A percentile compares a stretch with the other conserved stretches of the same genome.
phyloP scores from a whole-genome alignment of 1,140 invertebrate genomes.

The Platyscapa corneri region DNA sequence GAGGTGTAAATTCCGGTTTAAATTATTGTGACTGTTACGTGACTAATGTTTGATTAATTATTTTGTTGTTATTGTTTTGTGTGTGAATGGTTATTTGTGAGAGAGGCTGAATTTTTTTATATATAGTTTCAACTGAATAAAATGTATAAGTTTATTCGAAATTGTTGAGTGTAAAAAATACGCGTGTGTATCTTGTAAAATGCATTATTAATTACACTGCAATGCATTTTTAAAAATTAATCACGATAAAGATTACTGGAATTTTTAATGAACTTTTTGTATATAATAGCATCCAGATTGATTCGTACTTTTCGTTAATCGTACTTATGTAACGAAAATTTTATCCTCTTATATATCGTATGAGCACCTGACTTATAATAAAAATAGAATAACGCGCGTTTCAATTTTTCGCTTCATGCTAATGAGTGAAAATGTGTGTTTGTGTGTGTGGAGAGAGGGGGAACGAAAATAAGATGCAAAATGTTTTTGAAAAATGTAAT shows the following conservation, averaged over 20 bases:
- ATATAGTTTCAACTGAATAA: constrained; percentile 33
- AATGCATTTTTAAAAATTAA: constrained; percentile 36
- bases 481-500: constrained; percentile 11
- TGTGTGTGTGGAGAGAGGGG: neutral
- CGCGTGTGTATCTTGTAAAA: constrained; percentile 20
- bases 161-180: constrained; percentile 22
- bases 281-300: constrained; percentile 37
- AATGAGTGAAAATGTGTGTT: neutral
- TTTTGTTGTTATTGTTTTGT: constrained; percentile 39
- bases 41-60: constrained; percentile 37
- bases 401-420: constrained; percentile 20
- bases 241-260: neutral
- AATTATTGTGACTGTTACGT: constrained; percentile 37
- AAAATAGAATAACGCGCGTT: too few relatives aligned
- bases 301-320: constrained; percentile 30
- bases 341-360: constrained; percentile 50
- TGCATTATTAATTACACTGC: constrained; percentile 2
- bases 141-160: constrained; percentile 20
- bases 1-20: constrained; percentile 26
- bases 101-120: constrained; percentile 20
- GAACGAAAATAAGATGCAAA: neutral
- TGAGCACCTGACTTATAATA: constrained; percentile 32
- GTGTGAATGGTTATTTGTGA: neutral
- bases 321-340: constrained; percentile 33
- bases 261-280: constrained; percentile 50